Evolutionary conservation across 30 jellyfish, hydroid and myxozoan genomes (phyloP).

Genomic region (Rhopilema esculentum): DNA sequence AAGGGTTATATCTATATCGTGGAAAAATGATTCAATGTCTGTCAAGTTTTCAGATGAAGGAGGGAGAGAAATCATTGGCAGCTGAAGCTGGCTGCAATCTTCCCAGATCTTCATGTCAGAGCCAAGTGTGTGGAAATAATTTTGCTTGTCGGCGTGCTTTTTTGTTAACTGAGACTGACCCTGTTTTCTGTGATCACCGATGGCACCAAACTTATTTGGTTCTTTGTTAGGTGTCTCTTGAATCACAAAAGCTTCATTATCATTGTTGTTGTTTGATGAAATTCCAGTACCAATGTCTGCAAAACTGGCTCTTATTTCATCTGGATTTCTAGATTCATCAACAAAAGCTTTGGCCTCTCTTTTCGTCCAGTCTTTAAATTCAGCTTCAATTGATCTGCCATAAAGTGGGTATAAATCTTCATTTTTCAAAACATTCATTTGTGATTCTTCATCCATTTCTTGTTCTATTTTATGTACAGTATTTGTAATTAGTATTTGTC

Average conservation of each 20-base stretch:
- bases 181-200: constrained; percentile 90
- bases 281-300: constrained; percentile 77
- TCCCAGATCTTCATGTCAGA: constrained; percentile 61
- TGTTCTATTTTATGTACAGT: constrained; percentile 88
- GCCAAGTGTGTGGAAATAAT: not conserved
- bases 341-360: constrained; percentile 54
- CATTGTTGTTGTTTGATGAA: constrained; percentile 24
- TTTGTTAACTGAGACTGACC: constrained; percentile 16
- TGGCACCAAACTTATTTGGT: constrained; percentile 87
- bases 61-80: constrained; percentile 34
- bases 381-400: constrained; percentile 60
- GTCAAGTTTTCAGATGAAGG: constrained; percentile 56
- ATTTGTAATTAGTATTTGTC: constrained; percentile 81
- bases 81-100: constrained; percentile 48
- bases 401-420: constrained; percentile 54
- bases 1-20: constrained; percentile 81
- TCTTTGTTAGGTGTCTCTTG: constrained; percentile 27
- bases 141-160: constrained; percentile 23
- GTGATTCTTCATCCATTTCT: constrained; percentile 91
- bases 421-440: constrained; percentile 48
- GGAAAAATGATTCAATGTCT: constrained; percentile 76
- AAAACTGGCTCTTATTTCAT: constrained; percentile 68
- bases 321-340: constrained; percentile 63
- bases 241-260: constrained; percentile 5
- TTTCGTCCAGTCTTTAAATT: constrained; percentile 64